Evolutionary conservation across 2,113 vertebrate genomes (phyloP).

Genomic region (Gavia stellata): DNA sequence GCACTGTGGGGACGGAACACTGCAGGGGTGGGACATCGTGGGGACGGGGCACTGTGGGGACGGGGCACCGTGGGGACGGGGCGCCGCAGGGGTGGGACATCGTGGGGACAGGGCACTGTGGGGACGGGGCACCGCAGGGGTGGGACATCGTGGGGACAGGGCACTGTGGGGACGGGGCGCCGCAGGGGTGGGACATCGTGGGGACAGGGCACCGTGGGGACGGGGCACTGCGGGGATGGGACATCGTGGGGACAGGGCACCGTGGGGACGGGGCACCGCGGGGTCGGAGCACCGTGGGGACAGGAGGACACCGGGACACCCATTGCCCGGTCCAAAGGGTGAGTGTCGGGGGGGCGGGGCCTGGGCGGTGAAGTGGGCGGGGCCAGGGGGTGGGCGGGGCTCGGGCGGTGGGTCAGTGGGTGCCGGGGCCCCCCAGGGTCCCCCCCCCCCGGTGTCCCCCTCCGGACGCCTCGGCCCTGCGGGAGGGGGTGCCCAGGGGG

Average conservation of each 20-base stretch:
- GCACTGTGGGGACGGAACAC: not conserved
- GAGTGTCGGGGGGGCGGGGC: not conserved
- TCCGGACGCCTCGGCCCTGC: not conserved
- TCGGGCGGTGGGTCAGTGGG: not conserved
- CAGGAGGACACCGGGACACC: not conserved
- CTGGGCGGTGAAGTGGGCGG: accelerated
- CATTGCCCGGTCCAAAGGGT: not conserved
- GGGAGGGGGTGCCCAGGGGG: not conserved
- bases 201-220: not conserved
- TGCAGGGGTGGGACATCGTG: no score
- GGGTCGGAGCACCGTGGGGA: not conserved
- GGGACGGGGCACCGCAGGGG: not conserved
- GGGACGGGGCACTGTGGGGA: no score
- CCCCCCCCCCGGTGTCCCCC: no score
- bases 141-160: not conserved
- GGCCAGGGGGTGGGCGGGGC: not conserved
- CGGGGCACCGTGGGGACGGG: not conserved
- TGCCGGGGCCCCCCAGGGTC: not conserved
- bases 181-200: no score
- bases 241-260: not conserved
- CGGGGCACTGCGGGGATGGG: no score
- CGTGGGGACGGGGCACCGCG: accelerated
- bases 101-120: not conserved
- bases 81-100: not conserved
- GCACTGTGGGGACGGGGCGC: not conserved